Evolutionary conservation across 1,140 invertebrate genomes (phyloP), one percentile per base, ranked within the genome.

Genomic region (Pinna nobilis): DNA sequence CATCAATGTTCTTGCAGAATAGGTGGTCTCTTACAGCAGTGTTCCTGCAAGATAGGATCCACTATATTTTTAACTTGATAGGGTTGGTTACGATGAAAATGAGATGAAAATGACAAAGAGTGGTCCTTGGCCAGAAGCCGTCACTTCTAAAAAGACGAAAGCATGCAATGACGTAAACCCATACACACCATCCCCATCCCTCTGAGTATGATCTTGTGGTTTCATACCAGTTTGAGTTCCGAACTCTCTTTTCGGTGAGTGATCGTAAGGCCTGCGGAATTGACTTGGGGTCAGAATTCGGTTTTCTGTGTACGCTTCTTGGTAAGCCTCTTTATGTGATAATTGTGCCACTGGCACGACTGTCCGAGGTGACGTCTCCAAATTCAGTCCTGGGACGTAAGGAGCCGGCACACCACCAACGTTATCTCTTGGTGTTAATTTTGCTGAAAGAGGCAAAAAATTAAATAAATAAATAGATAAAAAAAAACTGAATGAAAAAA

Each of bases 161-260:
- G n/a, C n/a, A n/a, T n/a, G n/a, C n/a, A n/a, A n/a, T n/a, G n/a
- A n/a, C n/a, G n/a, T n/a, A n/a, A n/a, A n/a, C n/a, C n/a, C 1
- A 53, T 53, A 53, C 51, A 53, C 18, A 53, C 51, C 51, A 53
- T 53, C 51, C 18, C 20, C 11, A n/a, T n/a, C n/a, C 18, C 25
- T 28, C 28, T 18, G 3, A 33, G 65, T 51, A 67, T 51, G 53
- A 44, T 44, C 49, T 23, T 70, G 57, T 61, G 50, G 64, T 59
- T 37, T 47, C 51, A 70, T 77, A 84, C 84, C 81, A 61, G 86
- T 88, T 78, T 88, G 86, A 50, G 83, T 85, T 2, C 84, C 85
- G 81, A 87, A 87, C 68, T 87, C 84, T n/a, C n/a, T n/a, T n/a
- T n/a, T n/a, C n/a, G n/a, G n/a, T 9, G 81, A 84, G n/a, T 47